Evolutionary conservation across 2,888 invertebrate genomes (phyloP).

Genomic region (Drosophila diplacantha): DNA sequence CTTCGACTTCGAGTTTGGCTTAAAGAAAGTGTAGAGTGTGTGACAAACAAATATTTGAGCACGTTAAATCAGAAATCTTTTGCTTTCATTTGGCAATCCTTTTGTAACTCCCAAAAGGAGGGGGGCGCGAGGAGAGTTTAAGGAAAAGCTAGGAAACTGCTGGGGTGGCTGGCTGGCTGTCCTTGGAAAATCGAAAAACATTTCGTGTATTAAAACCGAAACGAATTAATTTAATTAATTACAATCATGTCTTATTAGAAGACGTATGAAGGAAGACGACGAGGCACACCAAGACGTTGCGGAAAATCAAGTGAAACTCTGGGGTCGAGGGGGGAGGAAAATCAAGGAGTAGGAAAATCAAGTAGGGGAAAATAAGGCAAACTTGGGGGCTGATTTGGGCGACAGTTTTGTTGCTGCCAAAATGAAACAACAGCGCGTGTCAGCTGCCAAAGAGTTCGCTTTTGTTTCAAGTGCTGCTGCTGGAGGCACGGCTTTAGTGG

Average conservation of each 20-base stretch:
- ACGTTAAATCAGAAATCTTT: slow-evolving; percentile 71
- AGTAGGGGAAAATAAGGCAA: neutral
- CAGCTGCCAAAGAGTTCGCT: slow-evolving; percentile 53
- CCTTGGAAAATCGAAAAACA: slow-evolving; percentile 71
- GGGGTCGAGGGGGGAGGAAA: neutral
- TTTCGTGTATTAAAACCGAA: slow-evolving; percentile 77
- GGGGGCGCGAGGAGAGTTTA: neutral
- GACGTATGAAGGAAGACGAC: slow-evolving; percentile 62
- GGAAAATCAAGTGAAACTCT: slow-evolving; percentile 4
- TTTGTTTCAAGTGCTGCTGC: slow-evolving; percentile 61
- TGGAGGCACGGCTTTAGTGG: slow-evolving; percentile 25
- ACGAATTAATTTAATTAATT: slow-evolving; percentile 79
- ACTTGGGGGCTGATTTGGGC: slow-evolving; percentile 11
- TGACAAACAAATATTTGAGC: slow-evolving; percentile 72
- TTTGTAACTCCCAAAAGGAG: slow-evolving; percentile 50
- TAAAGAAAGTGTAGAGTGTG: slow-evolving; percentile 40
- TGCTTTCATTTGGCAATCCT: slow-evolving; percentile 71
- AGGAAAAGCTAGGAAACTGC: slow-evolving; percentile 1
- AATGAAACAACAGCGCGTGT: slow-evolving; percentile 42
- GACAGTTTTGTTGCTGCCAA: slow-evolving; percentile 38
- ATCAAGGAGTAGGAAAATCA: neutral
- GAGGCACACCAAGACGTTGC: slow-evolving; percentile 21
- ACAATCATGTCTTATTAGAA: slow-evolving; percentile 78
- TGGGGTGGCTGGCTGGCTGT: slow-evolving; percentile 22
- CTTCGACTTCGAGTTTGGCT: slow-evolving; percentile 1